phyloP scores from a whole-genome alignment of 2,888 invertebrate genomes.

The Sepioteuthis lessoniana region DNA sequence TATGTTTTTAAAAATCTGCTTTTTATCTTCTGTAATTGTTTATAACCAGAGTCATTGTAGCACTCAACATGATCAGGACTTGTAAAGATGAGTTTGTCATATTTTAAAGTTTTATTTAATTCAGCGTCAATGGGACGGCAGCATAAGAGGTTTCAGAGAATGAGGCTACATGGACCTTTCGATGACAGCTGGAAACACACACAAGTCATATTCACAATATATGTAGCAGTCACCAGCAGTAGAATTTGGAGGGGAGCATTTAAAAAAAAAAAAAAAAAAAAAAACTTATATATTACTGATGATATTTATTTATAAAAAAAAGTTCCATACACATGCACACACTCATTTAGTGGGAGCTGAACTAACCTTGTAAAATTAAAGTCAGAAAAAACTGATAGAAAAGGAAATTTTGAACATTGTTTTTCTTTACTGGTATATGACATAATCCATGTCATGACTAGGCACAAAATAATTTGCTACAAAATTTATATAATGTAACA shows the following conservation, averaged over 20 bases:
- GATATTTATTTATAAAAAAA: background rate
- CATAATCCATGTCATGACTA: background rate
- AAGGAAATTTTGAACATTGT: background rate
- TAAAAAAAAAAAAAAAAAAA: too few species aligned
- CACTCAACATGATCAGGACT: background rate
- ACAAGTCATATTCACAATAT: background rate
- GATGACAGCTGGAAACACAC: background rate
- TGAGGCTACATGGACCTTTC: slow-evolving; percentile 21
- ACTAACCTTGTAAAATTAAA: background rate
- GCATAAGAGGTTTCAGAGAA: background rate
- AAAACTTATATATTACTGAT: background rate
- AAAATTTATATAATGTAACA: background rate
- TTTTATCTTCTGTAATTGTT: background rate
- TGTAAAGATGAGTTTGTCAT: background rate
- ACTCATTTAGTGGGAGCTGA: background rate
- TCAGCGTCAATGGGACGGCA: slow-evolving; percentile 23
- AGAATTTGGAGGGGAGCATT: background rate
- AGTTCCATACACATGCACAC: background rate
- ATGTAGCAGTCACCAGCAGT: background rate
- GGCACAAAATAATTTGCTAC: background rate
- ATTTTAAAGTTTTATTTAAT: background rate
- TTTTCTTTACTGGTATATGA: background rate
- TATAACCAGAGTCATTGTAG: background rate
- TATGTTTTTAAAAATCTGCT: background rate
- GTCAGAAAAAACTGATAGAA: background rate